phyloP scores from a whole-genome alignment of 1,140 invertebrate species.

The Drosophila ercepeae region DNA sequence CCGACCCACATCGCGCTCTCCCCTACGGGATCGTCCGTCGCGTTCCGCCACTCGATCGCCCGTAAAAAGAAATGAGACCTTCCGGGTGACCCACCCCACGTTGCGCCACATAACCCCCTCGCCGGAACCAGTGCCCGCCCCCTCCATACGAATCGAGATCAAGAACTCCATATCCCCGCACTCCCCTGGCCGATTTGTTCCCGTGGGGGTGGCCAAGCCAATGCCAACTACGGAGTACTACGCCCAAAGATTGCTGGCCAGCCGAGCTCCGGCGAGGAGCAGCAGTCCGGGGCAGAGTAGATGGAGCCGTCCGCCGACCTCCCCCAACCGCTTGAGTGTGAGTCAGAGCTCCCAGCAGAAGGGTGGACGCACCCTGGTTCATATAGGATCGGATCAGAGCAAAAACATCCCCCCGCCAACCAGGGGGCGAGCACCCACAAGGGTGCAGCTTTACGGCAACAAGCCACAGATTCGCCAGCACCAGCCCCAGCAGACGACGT shows the following conservation, averaged over 20 bases:
- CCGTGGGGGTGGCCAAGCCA: constrained; percentile 79
- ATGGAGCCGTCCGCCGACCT: constrained; percentile 45
- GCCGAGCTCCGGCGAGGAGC: not conserved
- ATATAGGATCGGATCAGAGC: constrained; percentile 60
- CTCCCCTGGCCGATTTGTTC: constrained; percentile 70
- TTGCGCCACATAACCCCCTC: constrained; percentile 49
- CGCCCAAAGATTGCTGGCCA: constrained; percentile 55
- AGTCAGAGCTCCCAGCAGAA: constrained; percentile 13
- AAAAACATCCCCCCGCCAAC: constrained; percentile 27
- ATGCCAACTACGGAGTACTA: constrained; percentile 74
- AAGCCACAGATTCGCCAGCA: constrained; percentile 40
- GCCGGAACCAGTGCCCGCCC: constrained; percentile 19
- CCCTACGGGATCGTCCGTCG: constrained; percentile 62
- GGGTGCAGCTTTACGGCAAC: constrained; percentile 58
- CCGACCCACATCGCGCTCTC: constrained; percentile 74
- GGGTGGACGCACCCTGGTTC: constrained; percentile 69
- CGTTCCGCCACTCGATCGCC: constrained; percentile 73
- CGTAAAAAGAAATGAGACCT: constrained; percentile 81
- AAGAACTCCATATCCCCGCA: constrained; percentile 80
- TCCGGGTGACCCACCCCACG: constrained; percentile 60
- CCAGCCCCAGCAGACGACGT: constrained; percentile 41
- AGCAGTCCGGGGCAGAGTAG: constrained; percentile 3
- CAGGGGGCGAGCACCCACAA: constrained; percentile 60
- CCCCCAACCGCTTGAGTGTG: constrained; percentile 31
- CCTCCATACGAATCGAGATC: constrained; percentile 78